phyloP scores from a whole-genome alignment of 2,113 vertebrate genomes.

The Phoxinus phoxinus region DNA sequence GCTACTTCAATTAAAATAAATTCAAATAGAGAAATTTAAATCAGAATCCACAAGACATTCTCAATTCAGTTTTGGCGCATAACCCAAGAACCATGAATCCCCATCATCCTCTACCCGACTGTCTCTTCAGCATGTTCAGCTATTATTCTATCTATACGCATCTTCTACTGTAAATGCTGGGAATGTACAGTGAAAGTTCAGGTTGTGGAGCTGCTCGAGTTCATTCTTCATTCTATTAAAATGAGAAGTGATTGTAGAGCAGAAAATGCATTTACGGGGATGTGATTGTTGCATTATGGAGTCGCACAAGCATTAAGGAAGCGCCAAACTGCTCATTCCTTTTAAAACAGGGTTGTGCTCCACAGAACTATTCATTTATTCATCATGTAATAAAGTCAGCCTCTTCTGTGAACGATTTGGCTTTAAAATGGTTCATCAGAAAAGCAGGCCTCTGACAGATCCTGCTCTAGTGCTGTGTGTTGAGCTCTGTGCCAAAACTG shows the following conservation, averaged over 20 bases:
- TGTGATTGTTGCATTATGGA: conserved; percentile 6
- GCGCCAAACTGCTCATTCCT: background rate
- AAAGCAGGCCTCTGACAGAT: conserved; percentile 31
- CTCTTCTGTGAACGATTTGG: conserved; percentile 31
- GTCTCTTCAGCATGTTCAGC: background rate
- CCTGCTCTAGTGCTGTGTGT: conserved; percentile 1
- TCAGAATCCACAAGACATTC: background rate
- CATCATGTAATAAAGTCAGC: conserved; percentile 24
- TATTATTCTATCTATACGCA: background rate
- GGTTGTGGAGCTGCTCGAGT: background rate
- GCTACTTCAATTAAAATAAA: too few species aligned
- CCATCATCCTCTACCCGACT: background rate
- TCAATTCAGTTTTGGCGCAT: background rate
- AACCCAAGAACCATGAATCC: background rate
- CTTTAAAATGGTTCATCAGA: conserved; percentile 22
- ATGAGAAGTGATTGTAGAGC: background rate
- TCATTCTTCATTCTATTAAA: background rate
- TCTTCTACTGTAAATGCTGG: background rate
- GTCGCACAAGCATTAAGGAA: conserved; percentile 14
- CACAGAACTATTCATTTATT: conserved; percentile 36
- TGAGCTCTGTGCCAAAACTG: conserved; percentile 58
- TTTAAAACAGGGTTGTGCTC: conserved; percentile 23
- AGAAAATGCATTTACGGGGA: conserved; percentile 8
- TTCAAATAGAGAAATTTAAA: too few species aligned
- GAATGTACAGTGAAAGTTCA: conserved; percentile 2